Evolutionary conservation across 2,797 vertebrate genomes (phyloP).

Genomic region (Chanos chanos): DNA sequence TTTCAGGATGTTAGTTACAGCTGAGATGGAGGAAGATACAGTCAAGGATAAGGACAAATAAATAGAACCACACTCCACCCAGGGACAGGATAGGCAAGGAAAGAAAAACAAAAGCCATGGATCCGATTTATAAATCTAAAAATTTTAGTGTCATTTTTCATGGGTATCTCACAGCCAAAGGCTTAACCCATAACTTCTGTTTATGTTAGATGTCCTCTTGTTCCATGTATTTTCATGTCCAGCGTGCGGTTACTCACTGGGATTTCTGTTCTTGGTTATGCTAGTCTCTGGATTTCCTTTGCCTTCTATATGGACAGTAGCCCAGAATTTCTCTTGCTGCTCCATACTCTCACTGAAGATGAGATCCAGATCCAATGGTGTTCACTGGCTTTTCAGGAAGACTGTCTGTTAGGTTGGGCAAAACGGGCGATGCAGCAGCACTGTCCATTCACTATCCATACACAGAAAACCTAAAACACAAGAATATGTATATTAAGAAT

Average conservation of each 20-base stretch:
- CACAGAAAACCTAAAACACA: conserved; percentile 56
- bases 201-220: conserved; percentile 24
- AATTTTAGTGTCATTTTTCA: conserved; percentile 33
- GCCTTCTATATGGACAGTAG: conserved; percentile 35
- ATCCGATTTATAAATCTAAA: conserved; percentile 38
- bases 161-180: conserved; percentile 42
- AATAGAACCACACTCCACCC: conserved; percentile 38
- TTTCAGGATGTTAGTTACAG: too few relatives aligned
- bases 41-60: conserved; percentile 57
- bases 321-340: conserved; percentile 44
- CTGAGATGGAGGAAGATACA: conserved; percentile 64
- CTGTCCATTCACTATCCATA: conserved; percentile 44
- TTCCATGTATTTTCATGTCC: conserved; percentile 36
- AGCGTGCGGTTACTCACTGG: conserved; percentile 44
- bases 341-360: conserved; percentile 47
- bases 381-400: conserved; percentile 62
- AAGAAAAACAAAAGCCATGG: conserved; percentile 24
- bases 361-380: conserved; percentile 46
- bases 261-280: conserved; percentile 10
- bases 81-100: conserved; percentile 23
- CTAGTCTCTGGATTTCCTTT: conserved; percentile 37
- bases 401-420: conserved; percentile 57
- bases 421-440: conserved; percentile 46
- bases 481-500: neutral
- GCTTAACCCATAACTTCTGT: conserved; percentile 35